phyloP scores from a whole-genome alignment of 2,113 vertebrate genomes.

The Arvicanthis niloticus region DNA sequence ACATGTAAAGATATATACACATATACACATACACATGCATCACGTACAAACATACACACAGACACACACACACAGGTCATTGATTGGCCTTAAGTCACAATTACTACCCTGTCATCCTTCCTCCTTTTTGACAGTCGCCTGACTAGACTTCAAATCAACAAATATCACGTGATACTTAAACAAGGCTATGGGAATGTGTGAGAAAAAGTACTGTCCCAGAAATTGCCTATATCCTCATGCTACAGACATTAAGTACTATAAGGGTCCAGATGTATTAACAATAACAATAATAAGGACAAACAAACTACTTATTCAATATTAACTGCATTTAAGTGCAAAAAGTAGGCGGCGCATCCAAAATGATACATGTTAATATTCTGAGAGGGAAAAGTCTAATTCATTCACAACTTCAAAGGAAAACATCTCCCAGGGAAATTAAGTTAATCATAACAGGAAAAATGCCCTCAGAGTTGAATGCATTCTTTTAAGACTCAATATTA shows the following conservation, averaged over 20 bases:
- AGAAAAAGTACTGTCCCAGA: constrained; percentile 8
- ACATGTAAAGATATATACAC: neutral
- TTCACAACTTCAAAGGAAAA: constrained; percentile 67
- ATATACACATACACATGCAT: neutral
- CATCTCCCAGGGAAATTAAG: constrained; percentile 62
- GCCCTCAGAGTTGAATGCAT: constrained; percentile 34
- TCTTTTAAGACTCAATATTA: constrained; percentile 63
- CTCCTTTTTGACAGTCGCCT: neutral
- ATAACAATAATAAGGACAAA: constrained; percentile 16
- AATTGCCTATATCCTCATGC: neutral
- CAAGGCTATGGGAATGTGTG: neutral
- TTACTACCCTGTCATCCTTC: neutral
- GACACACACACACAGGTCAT: neutral
- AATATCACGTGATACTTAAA: neutral
- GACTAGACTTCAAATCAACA: constrained; percentile 6
- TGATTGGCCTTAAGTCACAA: neutral
- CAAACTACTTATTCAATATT: constrained; percentile 29
- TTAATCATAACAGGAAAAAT: constrained; percentile 68
- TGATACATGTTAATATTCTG: constrained; percentile 57
- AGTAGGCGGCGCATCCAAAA: constrained; percentile 26
- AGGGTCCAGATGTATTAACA: constrained; percentile 6
- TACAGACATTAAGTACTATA: constrained; percentile 36
- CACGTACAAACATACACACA: neutral
- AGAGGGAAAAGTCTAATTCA: constrained; percentile 61
- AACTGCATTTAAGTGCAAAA: constrained; percentile 58